These are phyloP conservation scores for Cisticola juncidis DNA, from an alignment of 2,113 vertebrate species.

Conservation along the genomic window DNA sequence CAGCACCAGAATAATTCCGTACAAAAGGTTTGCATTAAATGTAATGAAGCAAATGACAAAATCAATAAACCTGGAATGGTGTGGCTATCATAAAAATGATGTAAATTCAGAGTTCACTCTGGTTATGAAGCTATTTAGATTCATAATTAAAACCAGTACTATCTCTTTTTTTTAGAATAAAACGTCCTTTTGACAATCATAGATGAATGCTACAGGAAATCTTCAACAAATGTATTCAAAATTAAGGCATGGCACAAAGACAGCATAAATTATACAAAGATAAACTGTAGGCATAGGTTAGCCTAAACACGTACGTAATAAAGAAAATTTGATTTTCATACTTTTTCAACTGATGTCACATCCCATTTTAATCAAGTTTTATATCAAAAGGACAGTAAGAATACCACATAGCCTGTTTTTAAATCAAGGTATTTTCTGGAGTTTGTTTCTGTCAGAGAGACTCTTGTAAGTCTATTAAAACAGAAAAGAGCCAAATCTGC, in stretches of 20 bases:
- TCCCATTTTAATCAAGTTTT: constrained; percentile 73
- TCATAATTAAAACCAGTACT: constrained; percentile 81
- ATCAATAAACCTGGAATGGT: constrained; percentile 79
- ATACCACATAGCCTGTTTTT: constrained; percentile 5
- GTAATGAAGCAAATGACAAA: constrained; percentile 81
- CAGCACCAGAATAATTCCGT: constrained; percentile 15
- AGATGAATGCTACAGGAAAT: constrained; percentile 78
- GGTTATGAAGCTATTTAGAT: constrained; percentile 81
- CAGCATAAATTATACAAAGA: constrained; percentile 69
- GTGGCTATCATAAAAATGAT: constrained; percentile 81
- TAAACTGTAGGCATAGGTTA: constrained; percentile 65
- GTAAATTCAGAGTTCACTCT: constrained; percentile 77
- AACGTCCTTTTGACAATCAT: constrained; percentile 75
- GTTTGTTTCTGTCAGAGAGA: constrained; percentile 62
- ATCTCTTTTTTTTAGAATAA: constrained; percentile 72
- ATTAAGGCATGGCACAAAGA: constrained; percentile 72
- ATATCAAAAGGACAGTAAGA: constrained; percentile 66
- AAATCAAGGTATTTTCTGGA: constrained; percentile 65
- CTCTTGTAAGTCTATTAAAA: constrained; percentile 31
- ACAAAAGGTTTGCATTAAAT: constrained; percentile 69
- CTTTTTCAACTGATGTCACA: constrained; percentile 63
- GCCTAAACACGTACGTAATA: constrained; percentile 52
- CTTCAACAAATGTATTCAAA: constrained; percentile 77
- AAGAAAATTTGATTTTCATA: constrained; percentile 70
- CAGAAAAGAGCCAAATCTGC: constrained; percentile 21